These are phyloP conservation scores for Actinopyga echinites DNA, from an alignment of 53 echinoderm and acorn worm species.

Conservation along the genomic window DNA sequence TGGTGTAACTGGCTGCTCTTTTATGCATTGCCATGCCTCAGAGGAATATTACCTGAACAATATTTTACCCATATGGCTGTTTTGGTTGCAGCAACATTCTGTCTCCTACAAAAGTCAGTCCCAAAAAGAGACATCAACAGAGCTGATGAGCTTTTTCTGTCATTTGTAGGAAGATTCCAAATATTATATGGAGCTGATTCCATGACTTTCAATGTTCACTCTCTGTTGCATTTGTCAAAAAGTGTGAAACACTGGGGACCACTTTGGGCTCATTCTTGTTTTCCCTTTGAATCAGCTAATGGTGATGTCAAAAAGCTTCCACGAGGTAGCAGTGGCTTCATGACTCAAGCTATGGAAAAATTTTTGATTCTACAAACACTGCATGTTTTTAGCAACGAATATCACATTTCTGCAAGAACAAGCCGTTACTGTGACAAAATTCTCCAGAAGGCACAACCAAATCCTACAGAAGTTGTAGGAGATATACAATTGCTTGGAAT, in stretches of 20 bases:
- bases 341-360: background rate
- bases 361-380: background rate
- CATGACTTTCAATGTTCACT: conserved; percentile 63
- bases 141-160: conserved; percentile 34
- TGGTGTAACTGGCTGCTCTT: conserved; percentile 55
- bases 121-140: conserved; percentile 21
- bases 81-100: conserved; percentile 45
- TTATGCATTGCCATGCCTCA: background rate
- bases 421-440: background rate
- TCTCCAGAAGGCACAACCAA: background rate
- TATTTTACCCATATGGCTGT: conserved; percentile 24
- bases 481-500: background rate
- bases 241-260: conserved; percentile 56
- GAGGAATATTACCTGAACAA: background rate
- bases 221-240: conserved; percentile 43
- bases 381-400: background rate
- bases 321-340: background rate
- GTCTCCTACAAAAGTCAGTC: conserved; percentile 54
- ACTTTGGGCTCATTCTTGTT: conserved; percentile 67
- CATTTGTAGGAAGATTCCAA: conserved; percentile 56
- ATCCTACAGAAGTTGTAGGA: background rate
- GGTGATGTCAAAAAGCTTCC: conserved; percentile 39
- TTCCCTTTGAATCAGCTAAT: conserved; percentile 67
- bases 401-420: background rate
- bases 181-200: conserved; percentile 42